phyloP scores from a whole-genome alignment of 2,888 invertebrate genomes.

The Xestoiulus laeticollis region DNA sequence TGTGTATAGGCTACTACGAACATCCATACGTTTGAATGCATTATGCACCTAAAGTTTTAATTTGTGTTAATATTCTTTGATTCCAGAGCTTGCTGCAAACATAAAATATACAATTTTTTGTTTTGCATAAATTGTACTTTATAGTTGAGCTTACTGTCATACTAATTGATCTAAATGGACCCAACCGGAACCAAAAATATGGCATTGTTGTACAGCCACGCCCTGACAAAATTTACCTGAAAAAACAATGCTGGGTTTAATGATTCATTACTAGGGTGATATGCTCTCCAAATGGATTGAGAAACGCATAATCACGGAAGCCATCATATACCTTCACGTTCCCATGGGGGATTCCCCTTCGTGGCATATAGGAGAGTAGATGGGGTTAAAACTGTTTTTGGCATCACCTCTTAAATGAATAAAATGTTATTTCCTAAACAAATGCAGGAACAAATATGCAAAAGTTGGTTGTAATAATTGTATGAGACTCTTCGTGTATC shows the following conservation, averaged over 20 bases:
- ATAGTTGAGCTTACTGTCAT: not conserved
- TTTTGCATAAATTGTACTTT: not conserved
- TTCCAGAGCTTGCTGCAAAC: not conserved
- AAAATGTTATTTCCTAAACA: not conserved
- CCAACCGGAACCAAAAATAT: not conserved
- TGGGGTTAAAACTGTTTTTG: constrained; percentile 17
- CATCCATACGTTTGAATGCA: not conserved
- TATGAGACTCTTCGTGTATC: no score
- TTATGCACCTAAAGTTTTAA: not conserved
- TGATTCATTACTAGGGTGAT: constrained; percentile 30
- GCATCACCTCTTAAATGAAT: not conserved
- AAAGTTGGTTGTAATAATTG: no score
- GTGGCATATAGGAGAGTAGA: not conserved
- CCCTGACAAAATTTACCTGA: constrained; percentile 31
- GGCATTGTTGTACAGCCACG: constrained; percentile 14
- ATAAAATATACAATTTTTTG: not conserved
- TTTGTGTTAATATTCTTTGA: not conserved
- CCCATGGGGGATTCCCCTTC: not conserved
- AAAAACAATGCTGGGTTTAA: not conserved
- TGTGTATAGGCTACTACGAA: not conserved
- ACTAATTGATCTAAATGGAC: constrained; percentile 39
- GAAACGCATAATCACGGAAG: constrained; percentile 24
- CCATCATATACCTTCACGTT: not conserved
- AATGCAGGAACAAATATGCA: no score
- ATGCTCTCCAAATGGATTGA: constrained; percentile 39